Evolutionary conservation across 1,140 invertebrate genomes (phyloP), one percentile per base, ranked within the genome.

Genomic region (Diorhabda sublineata): DNA sequence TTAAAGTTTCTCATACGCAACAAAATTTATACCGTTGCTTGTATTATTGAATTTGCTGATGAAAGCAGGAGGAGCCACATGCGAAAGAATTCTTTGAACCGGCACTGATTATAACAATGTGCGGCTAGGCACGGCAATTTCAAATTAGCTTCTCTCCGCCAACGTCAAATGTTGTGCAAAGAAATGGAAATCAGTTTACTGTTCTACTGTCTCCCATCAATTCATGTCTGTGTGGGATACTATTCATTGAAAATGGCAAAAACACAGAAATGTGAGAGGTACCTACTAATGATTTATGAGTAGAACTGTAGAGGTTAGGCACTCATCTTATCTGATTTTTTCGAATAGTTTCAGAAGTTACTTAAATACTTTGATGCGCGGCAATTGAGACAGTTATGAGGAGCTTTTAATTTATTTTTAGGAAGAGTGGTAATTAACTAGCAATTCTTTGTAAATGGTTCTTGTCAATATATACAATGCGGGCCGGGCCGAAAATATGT

Each of bases 181-280:
- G 47, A 52, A 52, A 52, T 52, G 47, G 47, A 52, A 52, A 52
- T 52, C 47, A 52, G 47, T 52, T 52, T 52, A 52, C 47, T 52
- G 47, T 52, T 52, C 47, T n/a, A 52, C 47, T 52, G 47, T 8
- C 47, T 52, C 6, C 47, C 47, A 52, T 52, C 47, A 52, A 52
- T 52, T 52, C 47, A 52, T 52, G 47, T 52, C 47, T 52, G 47
- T 52, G 47, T 52, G n/a, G 47, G 47, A 6, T 52, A 52, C 47
- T 52, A 52, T 52, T 52, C 47, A 52, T 52, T 52, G 47, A 52
- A 52, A 52, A 52, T 52, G 47, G 47, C n/a, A 52, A 8, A 3
- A 2, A 52, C 47, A 52, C 6, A 52, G n/a, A 52, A 8, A n/a
- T 52, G 47, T 8, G 47, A 52, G 47, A n/a, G 26, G 26, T 26